Base-by-base conservation (phyloP, 2,888 invertebrate species). In the Callosobruchus maculatus region DNA sequence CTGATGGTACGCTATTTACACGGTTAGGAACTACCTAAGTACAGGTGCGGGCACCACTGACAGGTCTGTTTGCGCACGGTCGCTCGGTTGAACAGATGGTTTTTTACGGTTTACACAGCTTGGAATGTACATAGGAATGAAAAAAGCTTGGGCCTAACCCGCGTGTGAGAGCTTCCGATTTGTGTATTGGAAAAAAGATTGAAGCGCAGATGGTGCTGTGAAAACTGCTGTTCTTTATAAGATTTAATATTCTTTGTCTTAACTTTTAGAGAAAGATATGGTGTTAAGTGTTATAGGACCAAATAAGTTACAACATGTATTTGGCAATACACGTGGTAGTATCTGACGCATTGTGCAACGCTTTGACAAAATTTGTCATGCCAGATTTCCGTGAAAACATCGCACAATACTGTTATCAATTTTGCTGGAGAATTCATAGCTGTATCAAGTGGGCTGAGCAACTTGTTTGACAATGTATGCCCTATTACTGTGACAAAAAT, bases 1-100 rank as follows among this genome's bases (percentile, higher is more conserved):
- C 72, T 74, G 74, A 74, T 72, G 74, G 72, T 68, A 70, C 21
- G 70, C 22, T 70, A 26, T 70, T 70, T 70, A 70, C 70, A 70
- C 70, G 70, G 22, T 70, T 20, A 26, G 7, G 22, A 26, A 26
- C 49, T 49, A 49, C 49, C 30, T 70, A 70, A 70, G 70, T 70
- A 70, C 70, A 70, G 70, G 70, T 70, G 70, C 70, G 22, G 26
- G 26, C 70, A 70, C 70, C 22, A 22, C 20, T 26, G 22, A 70
- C 70, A 70, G 70, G 70, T 70, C 70, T 70, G 49, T 49, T 49
- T 49, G 49, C 49, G 49, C 49, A 49, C 49, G 49, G 49, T 13
- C 18, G 49, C 13, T 18, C 13, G n/a, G n/a, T 5, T 5, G 49
- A 49, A 49, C 49, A 49, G 49, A 49, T 49, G 49, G 49, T 49